Base-by-base conservation (phyloP, 2,888 invertebrate species). In the Cerastis rubricosa region DNA sequence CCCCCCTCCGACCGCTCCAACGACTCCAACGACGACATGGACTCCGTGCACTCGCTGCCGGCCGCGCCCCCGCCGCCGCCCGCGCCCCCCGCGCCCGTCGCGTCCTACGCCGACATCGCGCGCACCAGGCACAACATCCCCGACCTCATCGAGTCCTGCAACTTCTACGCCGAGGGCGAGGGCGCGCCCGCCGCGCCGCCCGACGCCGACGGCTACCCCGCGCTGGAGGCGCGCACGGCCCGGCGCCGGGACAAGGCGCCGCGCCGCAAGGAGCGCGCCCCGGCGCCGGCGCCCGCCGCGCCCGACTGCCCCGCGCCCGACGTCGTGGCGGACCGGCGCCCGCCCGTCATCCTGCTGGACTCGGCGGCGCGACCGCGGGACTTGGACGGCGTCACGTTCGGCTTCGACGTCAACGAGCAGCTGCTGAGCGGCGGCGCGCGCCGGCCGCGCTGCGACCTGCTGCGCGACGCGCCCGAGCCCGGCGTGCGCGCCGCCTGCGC, bases 21-120 rank as follows among this genome's bases (percentile, higher is more conserved):
- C 92, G 98, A 98, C 93, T 98, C 98, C 88, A 98, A 98, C 91
- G 97, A 97, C 92, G 98, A 98, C 94, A 97, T 98, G 90, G 99
- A 99, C 92, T 98, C 98, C 25, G 98, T 98, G 86, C 98, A 98
- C 95, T 98, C 98, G 87, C 96, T 98, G 90, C 98, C 98, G 69
- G 87, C 79, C 85, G 81, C 87, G 90, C 98, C 98, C 67, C 85
- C 85, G 70, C 86, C 85, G 73, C 94, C 88, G 84, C 90, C 94
- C 85, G 98, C 98, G 97, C 98, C 89, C 97, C 98, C 71, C 96
- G 97, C 85, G 66, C 90, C 90, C 59, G 97, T 96, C 90, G 97
- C 97, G 66, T 98, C 98, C 22, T 99, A 98, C 95, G 98, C 98
- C 0, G 98, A 98, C 91, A 98, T 98, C 89, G 98, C 98, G 71